Conservation (phyloP, 2,113 vertebrate species). For the Bombycilla garrulus region DNA sequence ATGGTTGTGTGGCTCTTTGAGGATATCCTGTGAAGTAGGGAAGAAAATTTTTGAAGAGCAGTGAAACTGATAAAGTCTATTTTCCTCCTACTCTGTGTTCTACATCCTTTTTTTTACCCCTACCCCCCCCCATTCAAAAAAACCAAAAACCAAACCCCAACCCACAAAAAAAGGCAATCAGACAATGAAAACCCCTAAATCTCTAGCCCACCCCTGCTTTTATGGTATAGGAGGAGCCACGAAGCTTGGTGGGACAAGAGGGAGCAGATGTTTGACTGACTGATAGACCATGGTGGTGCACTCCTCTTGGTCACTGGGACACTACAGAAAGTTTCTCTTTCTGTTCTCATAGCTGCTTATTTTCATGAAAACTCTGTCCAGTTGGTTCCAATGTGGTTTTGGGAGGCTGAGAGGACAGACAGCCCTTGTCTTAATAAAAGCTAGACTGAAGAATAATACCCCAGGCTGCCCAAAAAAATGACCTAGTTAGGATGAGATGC, state of each 20-base stretch:
- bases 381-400: background rate
- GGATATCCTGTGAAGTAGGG: background rate
- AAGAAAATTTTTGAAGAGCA: background rate
- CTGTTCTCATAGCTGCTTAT: background rate
- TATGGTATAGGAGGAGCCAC: background rate
- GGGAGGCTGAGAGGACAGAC: background rate
- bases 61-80: background rate
- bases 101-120: background rate
- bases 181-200: background rate
- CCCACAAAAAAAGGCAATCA: background rate
- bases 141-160: background rate
- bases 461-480: background rate
- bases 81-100: background rate
- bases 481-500: background rate
- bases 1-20: background rate
- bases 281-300: background rate
- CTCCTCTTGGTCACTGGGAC: background rate
- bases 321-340: background rate
- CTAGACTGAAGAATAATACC: background rate
- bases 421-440: background rate
- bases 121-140: accelerated
- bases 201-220: background rate
- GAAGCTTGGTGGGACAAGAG: background rate
- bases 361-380: background rate
- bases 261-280: background rate